Base-by-base conservation (phyloP, 2,888 invertebrate species). In the Phasia obesa region DNA sequence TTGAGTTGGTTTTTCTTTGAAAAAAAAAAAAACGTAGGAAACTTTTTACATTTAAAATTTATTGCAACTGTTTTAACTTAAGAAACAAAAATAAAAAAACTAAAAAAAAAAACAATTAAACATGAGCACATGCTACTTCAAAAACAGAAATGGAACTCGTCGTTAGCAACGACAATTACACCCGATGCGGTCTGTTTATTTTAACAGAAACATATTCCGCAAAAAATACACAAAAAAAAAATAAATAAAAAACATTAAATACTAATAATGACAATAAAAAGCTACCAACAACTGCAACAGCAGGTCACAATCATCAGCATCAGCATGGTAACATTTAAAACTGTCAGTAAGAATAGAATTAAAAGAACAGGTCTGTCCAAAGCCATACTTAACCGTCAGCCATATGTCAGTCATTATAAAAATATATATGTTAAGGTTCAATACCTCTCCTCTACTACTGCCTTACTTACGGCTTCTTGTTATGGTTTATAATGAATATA, bases 141-240 rank as follows among this genome's bases (percentile, higher is more conserved):
- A 35, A 49, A 75, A 80, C 55, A 75, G 11, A 49, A 69, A 62
- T 27, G 69, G 70, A 25, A 73, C 64, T 64, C 76, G 64, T 65
- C 38, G 67, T 74, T 69, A 73, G 35, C 77, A 77, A 74, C 57
- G 51, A 76, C 73, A 77, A 77, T 77, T 82, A 74, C 62, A 77
- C 60, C 67, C 73, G 81, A 67, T 82, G 49, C 69, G 81, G 73
- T 82, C 81, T 82, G 77, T 73, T 82, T 82, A 74, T 74, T 80
- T 73, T 19, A 53, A 35, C 49, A 78, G 21, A 62, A 62, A 70
- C 60, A 42, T 21, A 69, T 53, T 51, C 53, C 17, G 69, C 27
- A 67, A 74, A 59, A n/a, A 44, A n/a, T n/a, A n/a, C n/a, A n/a
- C 13, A 17, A 13, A n/a, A n/a, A 38, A 60, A 21, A 35, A 35